phyloP scores from a whole-genome alignment of 2,888 invertebrate species.

The Amiota minor region DNA sequence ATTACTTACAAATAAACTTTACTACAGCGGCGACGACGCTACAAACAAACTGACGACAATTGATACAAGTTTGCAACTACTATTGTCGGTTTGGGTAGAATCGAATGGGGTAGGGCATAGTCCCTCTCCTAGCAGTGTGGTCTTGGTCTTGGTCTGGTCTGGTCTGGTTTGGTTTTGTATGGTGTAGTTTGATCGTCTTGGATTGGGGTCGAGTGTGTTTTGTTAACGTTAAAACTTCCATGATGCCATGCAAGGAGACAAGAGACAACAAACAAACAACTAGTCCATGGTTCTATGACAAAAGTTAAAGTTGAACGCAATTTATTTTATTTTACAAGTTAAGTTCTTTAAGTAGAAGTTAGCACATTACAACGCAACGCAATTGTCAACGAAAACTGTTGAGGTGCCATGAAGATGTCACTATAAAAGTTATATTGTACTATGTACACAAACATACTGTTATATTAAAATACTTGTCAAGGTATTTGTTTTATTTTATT shows the following conservation, averaged over 20 bases:
- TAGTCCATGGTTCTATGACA: background rate
- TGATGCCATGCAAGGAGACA: too few relatives aligned
- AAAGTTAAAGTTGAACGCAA: slow-evolving; percentile 49
- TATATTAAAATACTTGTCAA: too few relatives aligned
- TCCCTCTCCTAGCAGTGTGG: background rate
- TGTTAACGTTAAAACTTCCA: too few relatives aligned
- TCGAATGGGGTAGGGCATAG: background rate
- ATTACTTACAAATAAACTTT: background rate
- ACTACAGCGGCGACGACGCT: slow-evolving; percentile 5
- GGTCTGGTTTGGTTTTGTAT: too few relatives aligned
- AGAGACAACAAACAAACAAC: too few relatives aligned
- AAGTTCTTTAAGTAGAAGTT: slow-evolving; percentile 13
- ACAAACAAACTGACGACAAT: slow-evolving; percentile 55
- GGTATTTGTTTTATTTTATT: too few relatives aligned
- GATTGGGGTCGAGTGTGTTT: too few relatives aligned
- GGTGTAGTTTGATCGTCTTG: background rate
- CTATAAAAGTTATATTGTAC: too few relatives aligned
- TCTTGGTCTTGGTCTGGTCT: too few relatives aligned
- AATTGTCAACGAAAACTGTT: background rate
- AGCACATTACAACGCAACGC: background rate
- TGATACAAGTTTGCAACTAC: slow-evolving; percentile 54
- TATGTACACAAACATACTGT: too few relatives aligned
- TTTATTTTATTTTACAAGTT: slow-evolving; percentile 63
- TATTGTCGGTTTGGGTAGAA: slow-evolving; percentile 23
- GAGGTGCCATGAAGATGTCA: background rate